Conservation (phyloP, 2,888 invertebrate genomes). For the Arrhopalites spinosus region DNA sequence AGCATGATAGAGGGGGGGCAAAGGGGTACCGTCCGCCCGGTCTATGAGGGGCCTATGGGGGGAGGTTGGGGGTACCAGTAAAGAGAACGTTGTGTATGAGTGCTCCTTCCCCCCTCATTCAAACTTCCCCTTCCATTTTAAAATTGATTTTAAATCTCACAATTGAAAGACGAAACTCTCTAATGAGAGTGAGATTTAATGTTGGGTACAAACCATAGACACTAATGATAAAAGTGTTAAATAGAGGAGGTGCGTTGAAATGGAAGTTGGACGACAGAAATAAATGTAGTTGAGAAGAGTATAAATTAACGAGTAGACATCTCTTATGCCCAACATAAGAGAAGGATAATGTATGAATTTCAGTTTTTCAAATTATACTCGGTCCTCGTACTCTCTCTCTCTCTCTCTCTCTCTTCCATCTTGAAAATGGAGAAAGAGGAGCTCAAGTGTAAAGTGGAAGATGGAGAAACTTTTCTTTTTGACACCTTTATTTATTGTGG, state of each 20-base stretch:
- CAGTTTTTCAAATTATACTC: not conserved
- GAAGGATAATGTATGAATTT: not conserved
- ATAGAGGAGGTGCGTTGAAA: not conserved
- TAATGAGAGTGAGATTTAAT: constrained; percentile 16
- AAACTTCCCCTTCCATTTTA: too few species aligned
- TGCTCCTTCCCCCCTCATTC: too few species aligned
- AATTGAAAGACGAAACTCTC: not conserved
- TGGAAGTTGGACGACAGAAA: not conserved
- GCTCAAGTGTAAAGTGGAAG: not conserved
- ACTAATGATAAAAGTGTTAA: not conserved
- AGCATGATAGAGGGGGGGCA: too few species aligned
- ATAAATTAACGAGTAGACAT: too few species aligned
- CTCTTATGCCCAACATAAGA: too few species aligned
- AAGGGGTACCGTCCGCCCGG: too few species aligned
- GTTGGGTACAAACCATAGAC: not conserved
- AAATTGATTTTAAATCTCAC: too few species aligned
- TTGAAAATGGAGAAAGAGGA: not conserved
- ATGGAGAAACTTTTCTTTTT: constrained; percentile 24
- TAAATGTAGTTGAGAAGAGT: too few species aligned
- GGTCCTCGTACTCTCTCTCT: not conserved
- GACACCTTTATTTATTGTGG: constrained; percentile 5
- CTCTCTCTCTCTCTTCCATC: not conserved
- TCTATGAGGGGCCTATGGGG: too few species aligned
- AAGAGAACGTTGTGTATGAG: too few species aligned
- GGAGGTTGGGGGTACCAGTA: too few species aligned